phyloP scores from a whole-genome alignment of 2,797 vertebrate species.

The Lepilemur ruficaudatus region DNA sequence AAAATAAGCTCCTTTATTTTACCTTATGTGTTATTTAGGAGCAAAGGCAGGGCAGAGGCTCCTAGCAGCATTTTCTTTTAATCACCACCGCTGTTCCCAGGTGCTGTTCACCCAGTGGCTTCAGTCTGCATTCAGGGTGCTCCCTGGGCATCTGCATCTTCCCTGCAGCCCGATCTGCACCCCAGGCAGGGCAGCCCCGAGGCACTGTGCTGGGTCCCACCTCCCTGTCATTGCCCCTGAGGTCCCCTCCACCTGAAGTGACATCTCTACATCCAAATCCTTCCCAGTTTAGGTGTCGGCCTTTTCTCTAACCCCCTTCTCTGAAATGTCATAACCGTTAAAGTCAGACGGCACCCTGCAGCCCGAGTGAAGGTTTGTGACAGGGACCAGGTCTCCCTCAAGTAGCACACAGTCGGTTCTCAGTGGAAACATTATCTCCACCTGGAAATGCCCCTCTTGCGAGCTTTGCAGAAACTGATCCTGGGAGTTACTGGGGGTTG shows the following conservation, averaged over 20 bases:
- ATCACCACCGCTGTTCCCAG: neutral
- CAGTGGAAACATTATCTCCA: neutral
- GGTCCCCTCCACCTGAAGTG: neutral
- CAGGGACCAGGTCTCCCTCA: neutral
- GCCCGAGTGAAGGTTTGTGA: neutral
- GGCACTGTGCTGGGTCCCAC: neutral
- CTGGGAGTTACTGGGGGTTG: neutral
- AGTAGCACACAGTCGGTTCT: no score
- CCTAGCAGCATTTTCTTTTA: neutral
- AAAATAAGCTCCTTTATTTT: neutral
- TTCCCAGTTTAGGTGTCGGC: neutral
- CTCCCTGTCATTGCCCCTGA: neutral
- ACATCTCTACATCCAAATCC: neutral
- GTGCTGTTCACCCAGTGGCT: accelerated
- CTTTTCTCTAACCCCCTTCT: neutral
- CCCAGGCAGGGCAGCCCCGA: accelerated
- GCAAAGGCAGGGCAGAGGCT: neutral
- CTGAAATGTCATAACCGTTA: neutral
- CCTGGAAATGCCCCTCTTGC: neutral
- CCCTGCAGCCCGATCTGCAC: neutral
- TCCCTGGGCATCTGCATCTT: neutral
- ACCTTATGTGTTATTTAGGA: neutral
- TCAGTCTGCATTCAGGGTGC: neutral
- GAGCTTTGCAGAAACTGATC: neutral
- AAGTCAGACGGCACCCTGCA: neutral